Conservation (phyloP, 2,888 invertebrate species). For the Stenolophus ochropezus region DNA sequence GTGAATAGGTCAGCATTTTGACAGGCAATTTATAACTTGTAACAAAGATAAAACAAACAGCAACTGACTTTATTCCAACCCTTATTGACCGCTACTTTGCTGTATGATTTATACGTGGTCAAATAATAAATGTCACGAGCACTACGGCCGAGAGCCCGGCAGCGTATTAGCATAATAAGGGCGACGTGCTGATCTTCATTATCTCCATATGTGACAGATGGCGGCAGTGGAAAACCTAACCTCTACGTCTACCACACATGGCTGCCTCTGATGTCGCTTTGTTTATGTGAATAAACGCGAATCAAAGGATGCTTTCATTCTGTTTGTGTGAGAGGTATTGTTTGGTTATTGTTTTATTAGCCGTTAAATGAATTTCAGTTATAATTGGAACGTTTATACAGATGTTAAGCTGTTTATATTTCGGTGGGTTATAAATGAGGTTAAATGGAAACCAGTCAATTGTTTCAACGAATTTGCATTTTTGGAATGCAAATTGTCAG, state of each 20-base stretch:
- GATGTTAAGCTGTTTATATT: conserved; percentile 18
- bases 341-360: conserved; percentile 8
- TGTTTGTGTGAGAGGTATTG: conserved; percentile 7
- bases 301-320: conserved; percentile 29
- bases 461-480: background rate
- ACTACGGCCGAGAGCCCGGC: conserved; percentile 10
- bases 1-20: background rate
- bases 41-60: conserved; percentile 25
- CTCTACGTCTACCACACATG: conserved; percentile 13
- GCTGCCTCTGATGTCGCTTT: conserved; percentile 4
- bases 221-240: background rate
- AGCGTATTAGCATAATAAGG: conserved; percentile 52
- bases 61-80: conserved; percentile 7
- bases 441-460: background rate
- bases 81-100: conserved; percentile 36
- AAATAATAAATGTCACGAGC: conserved; percentile 39
- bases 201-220: conserved; percentile 25
- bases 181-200: conserved; percentile 45
- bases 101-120: conserved; percentile 17
- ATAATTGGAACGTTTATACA: conserved; percentile 22
- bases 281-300: conserved; percentile 32
- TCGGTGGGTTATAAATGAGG: background rate
- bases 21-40: background rate
- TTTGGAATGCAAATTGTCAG: background rate
- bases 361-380: conserved; percentile 17